phyloP scores from a whole-genome alignment of 2,888 invertebrate species.

The Acronicta psi region DNA sequence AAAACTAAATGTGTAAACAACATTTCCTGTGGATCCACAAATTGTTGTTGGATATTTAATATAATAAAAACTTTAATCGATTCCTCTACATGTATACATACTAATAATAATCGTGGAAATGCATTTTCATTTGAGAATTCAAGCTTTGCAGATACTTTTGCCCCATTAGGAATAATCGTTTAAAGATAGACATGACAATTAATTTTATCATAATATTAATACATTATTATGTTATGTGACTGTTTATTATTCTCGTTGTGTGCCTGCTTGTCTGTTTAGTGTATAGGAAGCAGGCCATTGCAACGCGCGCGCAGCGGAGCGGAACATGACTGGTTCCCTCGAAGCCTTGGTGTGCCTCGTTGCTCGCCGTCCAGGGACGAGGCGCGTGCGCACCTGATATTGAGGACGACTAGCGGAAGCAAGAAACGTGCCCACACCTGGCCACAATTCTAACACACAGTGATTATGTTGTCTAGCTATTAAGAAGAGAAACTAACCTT shows the following conservation, averaged over 20 bases:
- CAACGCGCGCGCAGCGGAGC: constrained; percentile 73
- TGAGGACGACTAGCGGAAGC: constrained; percentile 77
- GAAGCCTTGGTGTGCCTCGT: constrained; percentile 44
- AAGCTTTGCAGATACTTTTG: too few relatives aligned
- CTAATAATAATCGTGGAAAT: too few relatives aligned
- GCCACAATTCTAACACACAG: constrained; percentile 59
- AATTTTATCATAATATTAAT: too few relatives aligned
- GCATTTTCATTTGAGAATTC: too few relatives aligned
- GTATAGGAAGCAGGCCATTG: constrained; percentile 75
- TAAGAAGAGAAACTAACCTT: constrained; percentile 51
- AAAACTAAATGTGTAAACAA: constrained; percentile 33
- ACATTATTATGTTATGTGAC: constrained; percentile 19
- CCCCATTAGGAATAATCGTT: too few relatives aligned
- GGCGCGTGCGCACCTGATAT: constrained; percentile 75
- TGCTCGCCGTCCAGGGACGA: constrained; percentile 69
- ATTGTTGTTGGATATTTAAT: not conserved
- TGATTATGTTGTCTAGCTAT: constrained; percentile 52
- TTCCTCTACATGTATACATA: too few relatives aligned
- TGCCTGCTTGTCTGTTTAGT: constrained; percentile 37
- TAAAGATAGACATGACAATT: too few relatives aligned
- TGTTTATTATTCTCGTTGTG: constrained; percentile 46
- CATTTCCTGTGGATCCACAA: constrained; percentile 20
- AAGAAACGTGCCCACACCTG: constrained; percentile 66
- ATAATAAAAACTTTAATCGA: too few relatives aligned
- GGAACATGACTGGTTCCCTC: constrained; percentile 84